These are phyloP conservation scores for Apeira syringaria DNA, from an alignment of 2,888 invertebrate genomes.

Conservation along the genomic window DNA sequence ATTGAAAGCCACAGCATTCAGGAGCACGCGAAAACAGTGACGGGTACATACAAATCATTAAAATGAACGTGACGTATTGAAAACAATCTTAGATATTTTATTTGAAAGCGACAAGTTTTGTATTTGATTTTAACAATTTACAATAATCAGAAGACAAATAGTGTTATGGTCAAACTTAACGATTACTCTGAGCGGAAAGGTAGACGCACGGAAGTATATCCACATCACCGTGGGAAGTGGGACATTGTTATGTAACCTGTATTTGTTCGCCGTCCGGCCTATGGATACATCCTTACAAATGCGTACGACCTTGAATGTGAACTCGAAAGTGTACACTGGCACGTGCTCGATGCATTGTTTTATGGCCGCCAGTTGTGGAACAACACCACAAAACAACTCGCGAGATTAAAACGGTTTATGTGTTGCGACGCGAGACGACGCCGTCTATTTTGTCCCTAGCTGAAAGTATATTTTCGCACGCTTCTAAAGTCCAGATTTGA, in stretches of 20 bases:
- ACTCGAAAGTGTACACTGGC: conserved; percentile 81
- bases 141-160: no score
- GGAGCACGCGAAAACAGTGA: no score
- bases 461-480: conserved; percentile 2
- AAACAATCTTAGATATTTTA: no score
- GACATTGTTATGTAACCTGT: conserved; percentile 79
- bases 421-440: conserved; percentile 18
- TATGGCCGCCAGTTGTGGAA: conserved; percentile 67
- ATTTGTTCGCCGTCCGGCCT: conserved; percentile 77
- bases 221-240: conserved; percentile 76
- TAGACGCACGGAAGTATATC: conserved; percentile 58
- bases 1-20: no score
- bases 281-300: conserved; percentile 82
- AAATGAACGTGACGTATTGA: no score
- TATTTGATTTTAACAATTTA: no score
- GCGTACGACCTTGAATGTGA: conserved; percentile 82
- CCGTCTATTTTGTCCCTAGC: conserved; percentile 5
- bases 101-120: no score
- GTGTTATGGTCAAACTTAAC: no score
- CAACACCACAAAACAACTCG: conserved; percentile 53
- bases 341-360: conserved; percentile 82
- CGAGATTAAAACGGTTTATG: conserved; percentile 33
- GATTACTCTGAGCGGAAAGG: no score
- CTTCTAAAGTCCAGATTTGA: no score
- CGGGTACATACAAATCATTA: no score